These are phyloP conservation scores for Brachionus angularis DNA, from an alignment of 1,140 invertebrate genomes.

Conservation along the genomic window DNA sequence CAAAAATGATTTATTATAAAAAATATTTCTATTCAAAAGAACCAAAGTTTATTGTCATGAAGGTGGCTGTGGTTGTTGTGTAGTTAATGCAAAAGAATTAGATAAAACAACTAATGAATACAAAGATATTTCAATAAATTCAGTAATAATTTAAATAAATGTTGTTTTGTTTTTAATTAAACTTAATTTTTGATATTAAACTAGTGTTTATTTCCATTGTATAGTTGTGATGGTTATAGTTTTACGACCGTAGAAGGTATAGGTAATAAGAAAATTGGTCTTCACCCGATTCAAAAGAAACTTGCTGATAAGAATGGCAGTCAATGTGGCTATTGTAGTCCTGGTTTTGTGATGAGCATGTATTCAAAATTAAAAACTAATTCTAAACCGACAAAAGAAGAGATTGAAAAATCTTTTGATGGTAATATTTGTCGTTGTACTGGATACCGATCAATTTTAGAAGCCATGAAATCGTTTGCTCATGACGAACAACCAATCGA, in stretches of 20 bases:
- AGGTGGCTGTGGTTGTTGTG: conserved; percentile 75
- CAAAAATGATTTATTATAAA: background rate
- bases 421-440: conserved; percentile 57
- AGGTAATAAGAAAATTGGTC: background rate
- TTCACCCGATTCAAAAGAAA: conserved; percentile 50
- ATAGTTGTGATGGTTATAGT: conserved; percentile 69
- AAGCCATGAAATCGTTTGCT: conserved; percentile 47
- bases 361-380: conserved; percentile 51
- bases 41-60: conserved; percentile 73
- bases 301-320: conserved; percentile 54
- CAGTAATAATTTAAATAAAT: too few species aligned
- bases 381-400: conserved; percentile 48
- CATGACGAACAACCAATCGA: conserved; percentile 31
- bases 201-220: conserved; percentile 68
- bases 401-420: conserved; percentile 52
- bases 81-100: conserved; percentile 58
- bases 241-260: conserved; percentile 71
- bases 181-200: too few species aligned
- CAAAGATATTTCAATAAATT: conserved; percentile 68
- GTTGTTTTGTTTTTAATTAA: too few species aligned
- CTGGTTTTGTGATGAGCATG: conserved; percentile 56
- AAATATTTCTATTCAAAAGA: conserved; percentile 49
- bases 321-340: conserved; percentile 59
- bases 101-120: conserved; percentile 60
- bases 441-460: conserved; percentile 57